Conservation (phyloP, 2,113 vertebrate species). For the Anolis sagrei region DNA sequence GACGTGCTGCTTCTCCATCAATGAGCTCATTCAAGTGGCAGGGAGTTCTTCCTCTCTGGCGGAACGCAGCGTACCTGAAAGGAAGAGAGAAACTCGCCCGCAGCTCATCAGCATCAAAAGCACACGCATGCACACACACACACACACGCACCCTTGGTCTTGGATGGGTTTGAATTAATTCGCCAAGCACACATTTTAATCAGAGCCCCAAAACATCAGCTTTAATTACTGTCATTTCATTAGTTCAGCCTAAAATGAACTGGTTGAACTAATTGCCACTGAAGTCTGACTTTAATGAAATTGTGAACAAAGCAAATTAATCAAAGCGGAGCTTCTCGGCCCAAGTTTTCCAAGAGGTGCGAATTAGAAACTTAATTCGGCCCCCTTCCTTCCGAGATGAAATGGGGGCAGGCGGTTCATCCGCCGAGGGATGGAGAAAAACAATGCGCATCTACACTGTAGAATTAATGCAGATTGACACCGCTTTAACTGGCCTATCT, state of each 20-base stretch:
- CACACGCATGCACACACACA: too few relatives aligned
- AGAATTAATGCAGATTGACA: too few relatives aligned
- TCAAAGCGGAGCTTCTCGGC: conserved; percentile 13
- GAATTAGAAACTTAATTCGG: background rate
- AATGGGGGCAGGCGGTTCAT: background rate
- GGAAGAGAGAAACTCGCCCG: background rate
- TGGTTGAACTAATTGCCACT: conserved; percentile 40
- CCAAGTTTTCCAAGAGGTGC: background rate
- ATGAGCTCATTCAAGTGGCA: background rate
- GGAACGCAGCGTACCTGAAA: background rate
- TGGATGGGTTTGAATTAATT: conserved; percentile 7
- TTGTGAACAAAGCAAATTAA: conserved; percentile 34
- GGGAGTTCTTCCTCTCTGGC: background rate
- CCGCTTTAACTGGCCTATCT: too few relatives aligned
- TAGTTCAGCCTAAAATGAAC: conserved; percentile 41
- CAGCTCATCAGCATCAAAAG: background rate
- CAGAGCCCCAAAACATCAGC: conserved; percentile 31
- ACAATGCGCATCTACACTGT: too few relatives aligned
- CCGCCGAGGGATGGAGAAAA: too few relatives aligned
- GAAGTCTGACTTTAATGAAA: conserved; percentile 41
- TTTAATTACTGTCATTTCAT: conserved; percentile 38
- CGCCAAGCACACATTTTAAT: conserved; percentile 19
- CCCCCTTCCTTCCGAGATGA: too few relatives aligned
- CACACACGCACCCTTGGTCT: background rate
- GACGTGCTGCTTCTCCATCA: too few relatives aligned